Conservation (phyloP, 2,888 invertebrate species). For the Apantesis nais region DNA sequence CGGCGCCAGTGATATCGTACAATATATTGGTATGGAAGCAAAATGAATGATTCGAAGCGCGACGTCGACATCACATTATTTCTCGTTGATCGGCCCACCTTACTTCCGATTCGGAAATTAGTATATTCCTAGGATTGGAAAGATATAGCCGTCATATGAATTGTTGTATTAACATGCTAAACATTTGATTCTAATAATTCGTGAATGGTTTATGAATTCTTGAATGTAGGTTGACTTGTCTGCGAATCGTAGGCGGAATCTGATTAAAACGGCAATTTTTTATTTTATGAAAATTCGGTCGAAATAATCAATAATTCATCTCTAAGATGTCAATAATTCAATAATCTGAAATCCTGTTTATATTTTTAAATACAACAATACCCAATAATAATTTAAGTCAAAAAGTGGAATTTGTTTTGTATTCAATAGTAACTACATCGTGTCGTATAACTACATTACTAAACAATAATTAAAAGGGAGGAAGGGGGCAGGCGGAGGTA, state of each 20-base stretch:
- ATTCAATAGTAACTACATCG: slow-evolving; percentile 40
- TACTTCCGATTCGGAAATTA: slow-evolving; percentile 86
- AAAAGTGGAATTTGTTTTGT: not conserved
- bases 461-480: slow-evolving; percentile 80
- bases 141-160: slow-evolving; percentile 71
- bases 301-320: slow-evolving; percentile 22
- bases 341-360: not conserved
- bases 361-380: no score
- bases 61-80: slow-evolving; percentile 81
- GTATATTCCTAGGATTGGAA: slow-evolving; percentile 78
- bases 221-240: slow-evolving; percentile 64
- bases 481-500: slow-evolving; percentile 76
- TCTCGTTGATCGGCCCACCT: slow-evolving; percentile 79
- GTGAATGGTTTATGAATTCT: slow-evolving; percentile 68
- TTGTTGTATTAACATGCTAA: slow-evolving; percentile 68
- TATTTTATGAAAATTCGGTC: slow-evolving; percentile 30
- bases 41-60: slow-evolving; percentile 81
- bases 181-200: slow-evolving; percentile 68
- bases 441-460: slow-evolving; percentile 63
- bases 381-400: not conserved
- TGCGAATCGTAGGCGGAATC: slow-evolving; percentile 42
- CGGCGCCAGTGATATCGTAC: slow-evolving; percentile 31
- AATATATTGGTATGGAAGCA: slow-evolving; percentile 57
- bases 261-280: slow-evolving; percentile 32
- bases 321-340: not conserved